Conservation (phyloP, 2,113 vertebrate species). For the Epinephelus moara region DNA sequence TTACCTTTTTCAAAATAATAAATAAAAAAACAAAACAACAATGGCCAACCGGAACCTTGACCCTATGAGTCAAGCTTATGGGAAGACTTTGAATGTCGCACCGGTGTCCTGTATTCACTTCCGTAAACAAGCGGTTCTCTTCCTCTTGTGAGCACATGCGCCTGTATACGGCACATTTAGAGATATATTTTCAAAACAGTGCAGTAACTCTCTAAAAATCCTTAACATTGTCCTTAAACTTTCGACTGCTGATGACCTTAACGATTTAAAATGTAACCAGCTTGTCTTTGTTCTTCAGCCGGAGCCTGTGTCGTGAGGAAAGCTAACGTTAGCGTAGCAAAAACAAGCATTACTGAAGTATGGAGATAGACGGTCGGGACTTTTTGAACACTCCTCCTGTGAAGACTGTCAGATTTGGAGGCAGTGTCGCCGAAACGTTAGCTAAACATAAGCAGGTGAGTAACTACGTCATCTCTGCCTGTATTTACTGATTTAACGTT, state of each 20-base stretch:
- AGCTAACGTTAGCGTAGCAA: neutral
- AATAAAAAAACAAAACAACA: too few relatives aligned
- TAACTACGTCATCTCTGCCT: neutral
- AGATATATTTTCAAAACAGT: neutral
- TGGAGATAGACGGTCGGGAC: conserved; percentile 86
- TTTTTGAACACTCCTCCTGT: conserved; percentile 89
- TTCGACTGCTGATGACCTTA: neutral
- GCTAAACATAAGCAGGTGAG: conserved; percentile 89
- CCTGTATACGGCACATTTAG: rapidly evolving
- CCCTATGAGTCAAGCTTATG: neutral
- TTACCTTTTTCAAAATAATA: too few relatives aligned
- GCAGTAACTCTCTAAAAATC: neutral
- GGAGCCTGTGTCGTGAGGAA: rapidly evolving
- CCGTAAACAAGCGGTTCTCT: conserved; percentile 43
- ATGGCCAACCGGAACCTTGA: neutral
- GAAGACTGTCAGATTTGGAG: conserved; percentile 94
- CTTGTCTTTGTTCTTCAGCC: rapidly evolving
- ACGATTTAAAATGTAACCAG: neutral
- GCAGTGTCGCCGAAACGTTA: conserved; percentile 88
- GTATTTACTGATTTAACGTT: neutral
- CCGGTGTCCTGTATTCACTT: neutral
- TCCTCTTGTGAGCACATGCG: neutral
- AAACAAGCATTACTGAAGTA: conserved; percentile 36
- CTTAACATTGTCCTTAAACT: rapidly evolving
- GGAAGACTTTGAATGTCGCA: conserved; percentile 18